phyloP scores from a whole-genome alignment of 2,797 vertebrate genomes.

The Gadopsis bispinosus region DNA sequence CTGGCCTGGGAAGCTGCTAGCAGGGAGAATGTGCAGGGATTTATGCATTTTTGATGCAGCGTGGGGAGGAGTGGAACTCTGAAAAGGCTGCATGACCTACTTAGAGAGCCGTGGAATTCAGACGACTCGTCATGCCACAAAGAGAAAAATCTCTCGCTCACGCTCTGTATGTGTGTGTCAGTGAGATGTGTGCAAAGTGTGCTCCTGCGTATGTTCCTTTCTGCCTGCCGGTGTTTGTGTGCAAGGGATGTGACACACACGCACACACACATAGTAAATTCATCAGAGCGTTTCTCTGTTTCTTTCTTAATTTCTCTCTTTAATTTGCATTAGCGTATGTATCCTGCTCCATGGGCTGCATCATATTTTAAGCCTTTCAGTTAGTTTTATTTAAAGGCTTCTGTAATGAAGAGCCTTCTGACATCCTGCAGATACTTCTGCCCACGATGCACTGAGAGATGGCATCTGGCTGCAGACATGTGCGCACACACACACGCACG shows the following conservation, averaged over 20 bases:
- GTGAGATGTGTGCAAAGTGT: slow-evolving; percentile 51
- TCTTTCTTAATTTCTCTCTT: slow-evolving; percentile 27
- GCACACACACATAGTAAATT: slow-evolving; percentile 8
- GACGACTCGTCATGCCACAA: slow-evolving; percentile 74
- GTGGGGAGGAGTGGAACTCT: slow-evolving; percentile 81
- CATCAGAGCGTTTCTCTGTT: slow-evolving; percentile 19
- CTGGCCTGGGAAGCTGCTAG: slow-evolving; percentile 73
- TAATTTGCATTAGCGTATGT: slow-evolving; percentile 39
- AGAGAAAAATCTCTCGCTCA: slow-evolving; percentile 65
- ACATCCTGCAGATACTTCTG: slow-evolving; percentile 51
- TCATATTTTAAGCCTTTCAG: slow-evolving; percentile 56
- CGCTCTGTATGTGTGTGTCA: slow-evolving; percentile 56
- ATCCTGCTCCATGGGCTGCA: slow-evolving; percentile 33
- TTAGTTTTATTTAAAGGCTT: slow-evolving; percentile 64
- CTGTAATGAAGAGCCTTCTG: slow-evolving; percentile 49
- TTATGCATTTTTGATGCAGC: slow-evolving; percentile 87
- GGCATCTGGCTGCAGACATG: slow-evolving; percentile 44
- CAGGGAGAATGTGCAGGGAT: slow-evolving; percentile 80
- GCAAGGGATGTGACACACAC: background rate
- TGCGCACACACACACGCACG: slow-evolving; percentile 5
- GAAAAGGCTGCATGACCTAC: slow-evolving; percentile 86
- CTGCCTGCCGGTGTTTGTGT: slow-evolving; percentile 48
- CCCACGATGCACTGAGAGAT: slow-evolving; percentile 46
- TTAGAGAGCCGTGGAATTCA: slow-evolving; percentile 81
- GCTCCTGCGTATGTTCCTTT: slow-evolving; percentile 29